These are phyloP conservation scores for Garra rufa DNA, from an alignment of 2,113 vertebrate genomes.

Conservation along the genomic window DNA sequence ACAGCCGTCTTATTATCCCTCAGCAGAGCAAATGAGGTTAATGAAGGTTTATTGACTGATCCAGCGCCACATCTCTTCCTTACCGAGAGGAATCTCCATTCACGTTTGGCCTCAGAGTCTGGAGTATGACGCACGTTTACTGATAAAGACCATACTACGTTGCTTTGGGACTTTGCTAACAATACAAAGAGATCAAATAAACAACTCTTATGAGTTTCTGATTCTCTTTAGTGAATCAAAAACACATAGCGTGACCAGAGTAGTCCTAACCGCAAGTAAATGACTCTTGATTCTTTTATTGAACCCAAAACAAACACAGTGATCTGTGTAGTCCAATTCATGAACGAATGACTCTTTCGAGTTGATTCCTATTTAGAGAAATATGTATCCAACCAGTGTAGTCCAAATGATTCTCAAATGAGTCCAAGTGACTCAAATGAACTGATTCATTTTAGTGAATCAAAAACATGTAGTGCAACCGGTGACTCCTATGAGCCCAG, in stretches of 20 bases:
- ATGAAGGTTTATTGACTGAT: constrained; percentile 58
- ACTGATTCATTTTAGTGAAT: not conserved
- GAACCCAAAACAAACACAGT: too few relatives aligned
- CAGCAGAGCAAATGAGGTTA: constrained; percentile 58
- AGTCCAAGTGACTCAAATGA: not conserved
- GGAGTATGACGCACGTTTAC: not conserved
- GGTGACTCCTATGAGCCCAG: too few relatives aligned
- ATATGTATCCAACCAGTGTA: too few relatives aligned
- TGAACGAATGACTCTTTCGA: too few relatives aligned
- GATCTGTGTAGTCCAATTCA: too few relatives aligned
- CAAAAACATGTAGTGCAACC: too few relatives aligned
- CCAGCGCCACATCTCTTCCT: constrained; percentile 14
- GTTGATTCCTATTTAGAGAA: too few relatives aligned
- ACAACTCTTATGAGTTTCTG: not conserved
- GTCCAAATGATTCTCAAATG: not conserved
- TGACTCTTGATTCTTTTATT: too few relatives aligned
- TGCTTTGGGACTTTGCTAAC: not conserved
- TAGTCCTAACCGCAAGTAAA: not conserved
- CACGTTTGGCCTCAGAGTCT: not conserved
- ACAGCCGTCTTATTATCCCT: constrained; percentile 44
- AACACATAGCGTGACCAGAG: not conserved
- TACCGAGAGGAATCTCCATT: constrained; percentile 33
- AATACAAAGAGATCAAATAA: not conserved
- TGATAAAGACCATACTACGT: not conserved
- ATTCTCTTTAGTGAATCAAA: not conserved